Evolutionary conservation across 1,140 invertebrate species (phyloP).

Genomic region (Caenorhabditis tropicalis): DNA sequence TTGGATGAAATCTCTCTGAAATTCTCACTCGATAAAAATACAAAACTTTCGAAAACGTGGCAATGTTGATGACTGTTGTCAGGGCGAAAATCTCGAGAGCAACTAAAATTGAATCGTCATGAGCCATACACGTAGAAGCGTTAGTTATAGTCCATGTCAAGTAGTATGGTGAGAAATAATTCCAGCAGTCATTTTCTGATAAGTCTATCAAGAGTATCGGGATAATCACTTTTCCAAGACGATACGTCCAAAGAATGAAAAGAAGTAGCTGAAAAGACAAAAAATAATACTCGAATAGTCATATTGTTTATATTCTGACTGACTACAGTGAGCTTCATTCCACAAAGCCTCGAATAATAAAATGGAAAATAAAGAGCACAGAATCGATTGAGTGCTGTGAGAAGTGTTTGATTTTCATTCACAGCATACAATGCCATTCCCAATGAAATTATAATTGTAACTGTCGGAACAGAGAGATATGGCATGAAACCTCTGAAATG

Average conservation of each 20-base stretch:
- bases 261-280: not conserved
- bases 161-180: not conserved
- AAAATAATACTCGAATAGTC: not conserved
- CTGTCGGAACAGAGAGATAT: not conserved
- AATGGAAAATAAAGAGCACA: not conserved
- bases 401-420: conserved; percentile 4
- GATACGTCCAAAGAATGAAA: not conserved
- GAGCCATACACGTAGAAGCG: not conserved
- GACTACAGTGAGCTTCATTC: not conserved
- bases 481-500: not conserved
- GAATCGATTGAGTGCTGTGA: not conserved
- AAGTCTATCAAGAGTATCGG: not conserved
- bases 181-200: not conserved
- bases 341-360: not conserved
- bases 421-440: not conserved
- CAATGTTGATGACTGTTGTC: not conserved
- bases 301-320: not conserved
- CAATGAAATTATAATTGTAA: not conserved
- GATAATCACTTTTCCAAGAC: not conserved
- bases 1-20: not conserved
- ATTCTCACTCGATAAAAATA: not conserved
- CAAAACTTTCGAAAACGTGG: not conserved
- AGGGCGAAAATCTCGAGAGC: not conserved
- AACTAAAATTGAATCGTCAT: not conserved
- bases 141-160: not conserved